Conservation (phyloP, 2,888 invertebrate species). For the Branchellion lobata region DNA sequence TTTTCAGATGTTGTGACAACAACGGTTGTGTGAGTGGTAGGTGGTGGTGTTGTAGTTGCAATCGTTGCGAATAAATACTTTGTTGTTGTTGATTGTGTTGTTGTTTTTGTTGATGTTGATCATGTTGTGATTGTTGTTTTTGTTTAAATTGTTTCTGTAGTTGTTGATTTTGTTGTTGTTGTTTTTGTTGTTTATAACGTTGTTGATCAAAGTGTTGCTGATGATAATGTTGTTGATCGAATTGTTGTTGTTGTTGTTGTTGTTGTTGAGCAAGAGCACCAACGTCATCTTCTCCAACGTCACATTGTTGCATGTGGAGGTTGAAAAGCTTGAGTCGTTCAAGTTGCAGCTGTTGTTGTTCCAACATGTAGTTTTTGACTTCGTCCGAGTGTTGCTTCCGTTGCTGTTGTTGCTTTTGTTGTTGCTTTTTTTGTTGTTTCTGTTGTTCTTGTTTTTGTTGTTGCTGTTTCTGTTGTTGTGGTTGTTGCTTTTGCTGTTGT, state of each 20-base stretch:
- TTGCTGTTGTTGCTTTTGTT: neutral
- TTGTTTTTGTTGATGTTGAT: too few species aligned
- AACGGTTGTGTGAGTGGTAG: too few species aligned
- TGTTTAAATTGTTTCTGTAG: too few species aligned
- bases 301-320: neutral
- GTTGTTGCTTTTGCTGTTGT: neutral
- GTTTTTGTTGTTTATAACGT: too few species aligned
- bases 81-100: too few species aligned
- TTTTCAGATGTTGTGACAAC: too few species aligned
- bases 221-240: neutral
- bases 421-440: neutral
- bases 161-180: too few species aligned
- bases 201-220: too few species aligned
- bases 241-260: neutral
- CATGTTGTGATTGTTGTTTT: too few species aligned
- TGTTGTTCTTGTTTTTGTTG: neutral
- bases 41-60: neutral
- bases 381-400: neutral
- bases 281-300: neutral
- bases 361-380: neutral
- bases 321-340: slow-evolving; percentile 2
- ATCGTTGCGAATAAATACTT: too few species aligned
- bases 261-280: neutral
- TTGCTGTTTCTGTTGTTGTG: neutral
- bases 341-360: neutral